Evolutionary conservation across 2,888 invertebrate genomes (phyloP).

Genomic region (Hypselothyrea guttata): DNA sequence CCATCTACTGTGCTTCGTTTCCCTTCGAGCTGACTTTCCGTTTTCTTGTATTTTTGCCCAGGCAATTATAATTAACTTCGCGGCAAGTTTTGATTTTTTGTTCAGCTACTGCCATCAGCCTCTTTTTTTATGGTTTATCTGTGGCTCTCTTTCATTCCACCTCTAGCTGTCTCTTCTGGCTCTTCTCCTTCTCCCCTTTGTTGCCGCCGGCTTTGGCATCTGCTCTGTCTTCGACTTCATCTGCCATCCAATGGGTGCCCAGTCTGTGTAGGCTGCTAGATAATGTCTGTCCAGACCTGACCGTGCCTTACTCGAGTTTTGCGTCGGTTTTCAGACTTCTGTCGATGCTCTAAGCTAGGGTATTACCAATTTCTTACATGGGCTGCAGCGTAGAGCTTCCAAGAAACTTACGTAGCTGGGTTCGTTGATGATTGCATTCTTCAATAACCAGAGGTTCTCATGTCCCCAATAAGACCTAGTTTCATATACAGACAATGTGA

Average conservation of each 20-base stretch:
- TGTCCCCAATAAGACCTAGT: no score
- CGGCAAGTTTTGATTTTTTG: constrained; percentile 75
- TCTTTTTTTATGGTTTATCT: constrained; percentile 22
- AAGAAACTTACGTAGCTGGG: no score
- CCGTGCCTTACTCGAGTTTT: constrained; percentile 71
- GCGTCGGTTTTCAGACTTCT: constrained; percentile 2
- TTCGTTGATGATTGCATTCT: no score
- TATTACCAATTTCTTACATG: no score
- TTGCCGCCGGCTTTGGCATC: constrained; percentile 24
- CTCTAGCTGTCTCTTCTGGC: no score
- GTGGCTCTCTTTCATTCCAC: background rate
- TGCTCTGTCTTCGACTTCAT: constrained; percentile 7
- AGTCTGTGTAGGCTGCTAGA: constrained; percentile 40
- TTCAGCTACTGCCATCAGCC: constrained; percentile 26
- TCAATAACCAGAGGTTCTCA: no score
- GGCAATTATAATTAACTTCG: constrained; percentile 76
- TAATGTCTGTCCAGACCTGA: constrained; percentile 78
- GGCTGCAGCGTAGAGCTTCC: no score
- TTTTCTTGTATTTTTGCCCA: constrained; percentile 59
- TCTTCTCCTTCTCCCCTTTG: constrained; percentile 6
- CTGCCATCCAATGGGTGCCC: constrained; percentile 10
- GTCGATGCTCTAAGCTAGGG: no score
- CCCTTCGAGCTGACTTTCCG: background rate
- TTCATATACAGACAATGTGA: no score
- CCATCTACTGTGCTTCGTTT: constrained; percentile 6